Conservation (phyloP, 64 coral and sea anemone genomes). For the Acropora tenuis region DNA sequence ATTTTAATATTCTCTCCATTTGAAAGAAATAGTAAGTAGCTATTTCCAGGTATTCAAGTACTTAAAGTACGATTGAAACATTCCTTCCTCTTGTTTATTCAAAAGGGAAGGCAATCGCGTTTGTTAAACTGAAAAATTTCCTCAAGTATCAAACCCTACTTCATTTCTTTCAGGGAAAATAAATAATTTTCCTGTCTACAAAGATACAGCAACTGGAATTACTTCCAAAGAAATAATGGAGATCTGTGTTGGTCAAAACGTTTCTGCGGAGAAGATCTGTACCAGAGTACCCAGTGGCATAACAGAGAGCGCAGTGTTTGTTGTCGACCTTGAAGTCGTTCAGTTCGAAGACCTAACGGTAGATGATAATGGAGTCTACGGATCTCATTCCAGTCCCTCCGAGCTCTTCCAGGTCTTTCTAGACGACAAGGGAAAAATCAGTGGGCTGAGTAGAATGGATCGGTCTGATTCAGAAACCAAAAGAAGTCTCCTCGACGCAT, state of each 20-base stretch:
- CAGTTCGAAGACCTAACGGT: slow-evolving; percentile 29
- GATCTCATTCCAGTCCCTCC: slow-evolving; percentile 32
- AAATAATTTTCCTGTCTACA: slow-evolving; percentile 51
- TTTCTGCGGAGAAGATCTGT: slow-evolving; percentile 40
- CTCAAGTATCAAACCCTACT: neutral
- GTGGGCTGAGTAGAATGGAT: neutral
- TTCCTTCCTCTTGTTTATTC: neutral
- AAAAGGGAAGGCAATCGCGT: neutral
- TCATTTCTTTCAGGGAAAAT: slow-evolving; percentile 42
- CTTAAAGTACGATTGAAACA: neutral
- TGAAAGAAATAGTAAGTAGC: neutral
- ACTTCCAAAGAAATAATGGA: slow-evolving; percentile 31
- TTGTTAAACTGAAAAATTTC: neutral
- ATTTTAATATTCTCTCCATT: neutral
- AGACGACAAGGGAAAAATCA: slow-evolving; percentile 1
- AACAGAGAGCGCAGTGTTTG: slow-evolving; percentile 43
- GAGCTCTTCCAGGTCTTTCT: slow-evolving; percentile 1
- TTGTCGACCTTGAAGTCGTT: slow-evolving; percentile 40
- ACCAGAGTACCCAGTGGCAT: neutral
- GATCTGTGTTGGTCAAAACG: slow-evolving; percentile 38
- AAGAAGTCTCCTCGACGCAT: neutral
- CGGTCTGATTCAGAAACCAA: neutral
- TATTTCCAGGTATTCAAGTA: neutral
- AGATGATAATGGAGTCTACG: slow-evolving; percentile 56
- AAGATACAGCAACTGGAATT: slow-evolving; percentile 19